Conservation (phyloP, 1,140 invertebrate genomes). For the Penaeus vannamei region DNA sequence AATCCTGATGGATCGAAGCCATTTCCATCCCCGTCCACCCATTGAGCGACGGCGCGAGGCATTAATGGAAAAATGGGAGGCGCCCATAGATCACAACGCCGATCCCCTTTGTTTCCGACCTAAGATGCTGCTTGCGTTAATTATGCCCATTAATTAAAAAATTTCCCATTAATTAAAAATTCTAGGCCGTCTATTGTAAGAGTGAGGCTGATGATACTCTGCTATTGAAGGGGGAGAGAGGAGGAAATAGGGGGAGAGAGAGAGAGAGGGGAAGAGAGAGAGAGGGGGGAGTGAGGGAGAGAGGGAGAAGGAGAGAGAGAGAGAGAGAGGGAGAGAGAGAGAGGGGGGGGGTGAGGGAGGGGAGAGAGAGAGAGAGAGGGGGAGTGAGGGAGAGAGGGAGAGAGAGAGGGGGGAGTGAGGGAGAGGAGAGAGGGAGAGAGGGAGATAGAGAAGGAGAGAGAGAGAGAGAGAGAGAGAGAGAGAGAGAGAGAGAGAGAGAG, state of each 20-base stretch:
- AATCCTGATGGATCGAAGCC: slow-evolving; percentile 57
- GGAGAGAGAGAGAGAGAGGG: neutral
- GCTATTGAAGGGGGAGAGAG: slow-evolving; percentile 41
- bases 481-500: neutral
- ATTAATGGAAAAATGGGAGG: slow-evolving; percentile 49
- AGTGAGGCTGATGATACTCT: slow-evolving; percentile 46
- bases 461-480: neutral
- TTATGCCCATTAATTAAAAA: slow-evolving; percentile 65
- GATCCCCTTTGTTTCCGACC: slow-evolving; percentile 47
- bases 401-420: neutral
- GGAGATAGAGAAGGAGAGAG: neutral
- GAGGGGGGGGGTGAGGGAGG: too few relatives aligned
- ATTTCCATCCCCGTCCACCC: slow-evolving; percentile 15
- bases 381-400: neutral
- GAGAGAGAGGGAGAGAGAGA: neutral
- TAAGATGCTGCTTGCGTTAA: slow-evolving; percentile 65
- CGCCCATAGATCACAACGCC: neutral
- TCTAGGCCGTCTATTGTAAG: slow-evolving; percentile 56
- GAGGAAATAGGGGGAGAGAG: too few relatives aligned
- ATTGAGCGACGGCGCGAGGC: neutral
- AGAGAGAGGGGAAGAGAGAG: neutral
- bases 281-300: neutral
- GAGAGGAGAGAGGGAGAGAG: neutral
- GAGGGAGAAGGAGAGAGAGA: neutral
- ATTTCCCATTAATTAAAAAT: slow-evolving; percentile 64